Conservation (phyloP, 92 coral and sea anemone species). For the Parazoanthus swiftii region DNA sequence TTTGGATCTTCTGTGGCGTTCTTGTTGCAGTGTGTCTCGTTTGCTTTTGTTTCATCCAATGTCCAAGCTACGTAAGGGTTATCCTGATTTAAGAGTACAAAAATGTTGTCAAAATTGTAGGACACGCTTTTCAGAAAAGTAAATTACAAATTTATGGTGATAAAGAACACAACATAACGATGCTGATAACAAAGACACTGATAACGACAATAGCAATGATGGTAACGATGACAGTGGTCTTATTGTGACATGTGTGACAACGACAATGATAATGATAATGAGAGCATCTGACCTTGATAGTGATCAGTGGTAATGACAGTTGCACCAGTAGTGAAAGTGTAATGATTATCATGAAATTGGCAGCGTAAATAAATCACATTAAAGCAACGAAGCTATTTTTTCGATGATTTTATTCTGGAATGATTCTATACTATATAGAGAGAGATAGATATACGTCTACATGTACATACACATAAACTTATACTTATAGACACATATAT, state of each 20-base stretch:
- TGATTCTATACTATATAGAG: too few species aligned
- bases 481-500: too few species aligned
- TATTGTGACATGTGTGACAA: not conserved
- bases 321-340: not conserved
- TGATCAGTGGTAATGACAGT: not conserved
- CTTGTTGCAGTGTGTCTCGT: not conserved
- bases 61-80: constrained; percentile 16
- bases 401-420: not conserved
- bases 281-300: not conserved
- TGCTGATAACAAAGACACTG: too few species aligned
- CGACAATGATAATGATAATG: not conserved
- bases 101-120: too few species aligned
- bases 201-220: not conserved
- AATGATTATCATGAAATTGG: not conserved
- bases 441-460: too few species aligned
- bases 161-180: not conserved
- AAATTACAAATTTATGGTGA: too few species aligned
- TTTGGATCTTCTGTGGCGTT: not conserved
- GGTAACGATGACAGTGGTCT: too few species aligned
- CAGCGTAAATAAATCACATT: not conserved
- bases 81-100: not conserved
- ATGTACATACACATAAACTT: too few species aligned
- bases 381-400: not conserved
- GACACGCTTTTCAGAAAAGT: not conserved
- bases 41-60: not conserved